A percentile compares a stretch with the other conserved stretches of the same genome.
Conservation (phyloP, 2,113 vertebrate genomes). For the Carlito syrichta region DNA sequence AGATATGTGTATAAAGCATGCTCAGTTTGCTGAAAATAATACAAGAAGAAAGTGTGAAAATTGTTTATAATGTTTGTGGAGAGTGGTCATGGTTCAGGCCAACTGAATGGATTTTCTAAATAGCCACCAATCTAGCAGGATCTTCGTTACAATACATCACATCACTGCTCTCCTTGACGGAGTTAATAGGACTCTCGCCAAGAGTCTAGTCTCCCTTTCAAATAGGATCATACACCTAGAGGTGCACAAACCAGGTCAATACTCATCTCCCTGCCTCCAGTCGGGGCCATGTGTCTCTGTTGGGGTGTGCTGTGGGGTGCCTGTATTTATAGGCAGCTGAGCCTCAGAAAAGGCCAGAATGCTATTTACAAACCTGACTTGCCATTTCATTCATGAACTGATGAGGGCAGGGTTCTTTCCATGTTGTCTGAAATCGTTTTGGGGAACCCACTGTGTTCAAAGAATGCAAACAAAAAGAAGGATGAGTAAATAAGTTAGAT, state of each 20-base stretch:
- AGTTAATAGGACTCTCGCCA: background rate
- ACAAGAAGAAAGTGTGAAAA: conserved; percentile 16
- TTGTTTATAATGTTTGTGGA: background rate
- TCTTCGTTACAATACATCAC: background rate
- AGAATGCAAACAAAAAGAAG: conserved; percentile 50
- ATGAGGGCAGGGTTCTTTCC: conserved; percentile 13
- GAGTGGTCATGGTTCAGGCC: background rate
- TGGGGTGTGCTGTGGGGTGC: background rate
- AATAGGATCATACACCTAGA: background rate
- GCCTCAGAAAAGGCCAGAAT: background rate
- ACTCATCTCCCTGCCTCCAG: background rate
- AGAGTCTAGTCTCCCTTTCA: conserved; percentile 3
- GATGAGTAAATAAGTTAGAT: conserved; percentile 18
- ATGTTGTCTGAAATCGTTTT: conserved; percentile 31
- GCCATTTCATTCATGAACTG: conserved; percentile 23
- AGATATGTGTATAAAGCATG: background rate
- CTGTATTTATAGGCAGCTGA: conserved; percentile 24
- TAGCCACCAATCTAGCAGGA: background rate
- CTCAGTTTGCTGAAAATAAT: conserved; percentile 39
- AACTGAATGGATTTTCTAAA: conserved; percentile 13
- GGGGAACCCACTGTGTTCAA: conserved; percentile 44
- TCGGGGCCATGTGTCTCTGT: background rate
- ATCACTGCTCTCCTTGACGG: background rate
- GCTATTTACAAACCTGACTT: conserved; percentile 41
- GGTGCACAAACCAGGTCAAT: background rate